These are phyloP conservation scores for Clitarchus hookeri DNA, from an alignment of 2,888 invertebrate species.

Conservation along the genomic window DNA sequence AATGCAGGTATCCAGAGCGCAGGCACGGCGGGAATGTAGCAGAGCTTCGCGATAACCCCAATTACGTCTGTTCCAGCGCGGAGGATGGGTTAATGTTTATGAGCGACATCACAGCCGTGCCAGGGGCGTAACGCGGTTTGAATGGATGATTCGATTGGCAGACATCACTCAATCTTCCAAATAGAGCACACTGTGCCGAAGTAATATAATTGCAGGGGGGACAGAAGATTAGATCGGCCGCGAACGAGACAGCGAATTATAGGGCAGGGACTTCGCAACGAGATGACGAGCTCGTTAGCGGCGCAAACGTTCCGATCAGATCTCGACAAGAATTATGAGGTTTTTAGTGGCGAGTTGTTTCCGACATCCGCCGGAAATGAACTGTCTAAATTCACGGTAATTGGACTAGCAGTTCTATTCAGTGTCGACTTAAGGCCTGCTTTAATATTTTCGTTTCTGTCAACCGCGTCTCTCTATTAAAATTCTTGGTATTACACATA, in stretches of 20 bases:
- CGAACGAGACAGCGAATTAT: not conserved
- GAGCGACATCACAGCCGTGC: not conserved
- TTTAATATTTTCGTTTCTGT: too few relatives aligned
- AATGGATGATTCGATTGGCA: conserved; percentile 2
- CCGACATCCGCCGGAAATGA: not conserved
- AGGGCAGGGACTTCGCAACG: not conserved
- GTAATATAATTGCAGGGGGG: conserved; percentile 4
- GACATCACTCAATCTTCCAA: conserved; percentile 14
- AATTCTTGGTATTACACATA: too few relatives aligned
- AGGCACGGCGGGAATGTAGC: not conserved
- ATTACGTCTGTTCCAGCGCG: not conserved
- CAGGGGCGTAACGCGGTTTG: not conserved
- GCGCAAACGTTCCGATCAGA: not conserved
- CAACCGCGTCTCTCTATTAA: too few relatives aligned
- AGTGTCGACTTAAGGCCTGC: too few relatives aligned
- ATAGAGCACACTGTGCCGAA: conserved; percentile 14
- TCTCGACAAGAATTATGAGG: not conserved
- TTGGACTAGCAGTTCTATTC: not conserved
- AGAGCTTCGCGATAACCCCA: not conserved
- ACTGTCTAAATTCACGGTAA: not conserved
- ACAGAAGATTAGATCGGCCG: not conserved
- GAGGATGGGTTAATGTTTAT: not conserved
- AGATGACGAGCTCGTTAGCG: conserved; percentile 9
- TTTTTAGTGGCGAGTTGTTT: not conserved
- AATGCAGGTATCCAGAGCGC: not conserved